Base-by-base conservation (phyloP, 2,797 vertebrate genomes). In the Pangasius larnaudii region DNA sequence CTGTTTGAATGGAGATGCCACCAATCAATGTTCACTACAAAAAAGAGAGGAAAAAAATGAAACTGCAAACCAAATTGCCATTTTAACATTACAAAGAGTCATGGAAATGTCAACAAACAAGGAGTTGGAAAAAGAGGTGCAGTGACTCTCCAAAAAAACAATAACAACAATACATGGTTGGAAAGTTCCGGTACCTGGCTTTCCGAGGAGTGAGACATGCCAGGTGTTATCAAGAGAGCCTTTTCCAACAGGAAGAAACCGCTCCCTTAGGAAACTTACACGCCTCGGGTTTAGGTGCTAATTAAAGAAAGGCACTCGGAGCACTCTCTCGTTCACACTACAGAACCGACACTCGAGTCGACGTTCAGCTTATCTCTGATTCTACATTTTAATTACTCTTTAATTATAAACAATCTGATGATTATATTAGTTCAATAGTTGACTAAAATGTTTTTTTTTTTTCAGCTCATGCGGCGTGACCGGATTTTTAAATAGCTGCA, bases 231-330 rank as follows among this genome's bases (percentile, higher is more conserved):
- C 77, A 86, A 90, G 90, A 89, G 91, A 88, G 84, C 89, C 90
- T 87, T 93, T 91, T 89, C 89, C 88, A 91, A 91, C 89, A 91
- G 91, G 90, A 91, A 91, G 87, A 81, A 85, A 83, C 78, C 69
- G 49, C 67, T 85, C 56, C 74, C 88, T 87, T 81, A 92, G 92
- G 90, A 93, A 93, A 92, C 86, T 88, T 87, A 93, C 92, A 94
- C 91, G 89, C 91, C 93, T 69, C 85, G 92, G 92, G 91, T 92
- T 91, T 93, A 95, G 94, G 95, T 94, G 94, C 94, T 95, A 95
- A 96, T 95, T 95, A 95, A 93, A 93, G 90, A 90, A 91, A 91
- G 91, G 85, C 88, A 89, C 87, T 39, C 79, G 58, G 59, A 56
- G 80, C 53, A 1, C 56, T 8, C 33, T 82, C 14, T n/a, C 13